These are phyloP conservation scores for Leptarthrus brevirostris DNA, from an alignment of 2,888 invertebrate species.

Conservation along the genomic window DNA sequence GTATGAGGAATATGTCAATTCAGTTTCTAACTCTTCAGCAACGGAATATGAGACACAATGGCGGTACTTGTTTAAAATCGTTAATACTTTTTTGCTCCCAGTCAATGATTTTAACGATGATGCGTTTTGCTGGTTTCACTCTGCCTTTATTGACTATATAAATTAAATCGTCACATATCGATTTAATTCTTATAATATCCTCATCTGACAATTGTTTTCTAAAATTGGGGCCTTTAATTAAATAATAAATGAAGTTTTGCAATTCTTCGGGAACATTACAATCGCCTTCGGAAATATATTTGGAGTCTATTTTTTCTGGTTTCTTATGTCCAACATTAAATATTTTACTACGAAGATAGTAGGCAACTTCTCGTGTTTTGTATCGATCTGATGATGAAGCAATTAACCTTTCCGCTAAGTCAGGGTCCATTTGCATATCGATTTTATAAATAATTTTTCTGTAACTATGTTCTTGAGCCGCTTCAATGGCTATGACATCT, in stretches of 20 bases:
- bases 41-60: slow-evolving; percentile 36
- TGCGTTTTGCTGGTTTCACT: slow-evolving; percentile 7
- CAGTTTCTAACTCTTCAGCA: slow-evolving; percentile 49
- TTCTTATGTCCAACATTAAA: neutral
- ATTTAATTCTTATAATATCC: slow-evolving; percentile 40
- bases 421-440: neutral
- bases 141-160: slow-evolving; percentile 20
- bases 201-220: slow-evolving; percentile 34
- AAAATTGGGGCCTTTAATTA: slow-evolving; percentile 41
- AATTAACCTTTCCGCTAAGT: neutral
- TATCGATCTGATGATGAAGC: neutral
- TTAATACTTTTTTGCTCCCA: slow-evolving; percentile 20
- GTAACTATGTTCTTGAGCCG: neutral
- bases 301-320: slow-evolving; percentile 29
- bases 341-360: neutral
- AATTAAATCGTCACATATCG: slow-evolving; percentile 38
- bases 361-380: neutral
- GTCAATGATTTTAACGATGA: slow-evolving; percentile 47
- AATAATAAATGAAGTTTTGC: slow-evolving; percentile 24
- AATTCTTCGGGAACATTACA: slow-evolving; percentile 39
- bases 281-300: slow-evolving; percentile 35
- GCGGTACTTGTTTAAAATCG: slow-evolving; percentile 38
- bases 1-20: slow-evolving; percentile 46
- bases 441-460: slow-evolving; percentile 8
- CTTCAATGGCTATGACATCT: neutral